Conservation (phyloP, 2,888 invertebrate species). For the Rotaria macrura region DNA sequence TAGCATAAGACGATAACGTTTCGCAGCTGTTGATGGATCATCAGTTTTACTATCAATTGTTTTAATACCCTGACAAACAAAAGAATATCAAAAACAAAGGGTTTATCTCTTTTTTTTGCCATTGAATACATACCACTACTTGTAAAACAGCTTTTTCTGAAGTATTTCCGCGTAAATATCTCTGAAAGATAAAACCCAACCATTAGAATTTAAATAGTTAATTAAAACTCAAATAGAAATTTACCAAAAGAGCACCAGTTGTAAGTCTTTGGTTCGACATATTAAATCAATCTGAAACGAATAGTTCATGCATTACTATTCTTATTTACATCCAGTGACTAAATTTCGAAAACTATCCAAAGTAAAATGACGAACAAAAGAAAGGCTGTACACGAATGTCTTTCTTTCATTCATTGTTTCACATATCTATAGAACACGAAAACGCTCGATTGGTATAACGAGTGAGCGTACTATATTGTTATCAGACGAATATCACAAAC, state of each 20-base stretch:
- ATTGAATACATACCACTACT: background rate
- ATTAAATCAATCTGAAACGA: background rate
- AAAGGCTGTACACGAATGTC: too few species aligned
- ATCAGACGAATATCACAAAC: too few species aligned
- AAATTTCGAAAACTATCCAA: background rate
- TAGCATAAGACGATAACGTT: constrained; percentile 5
- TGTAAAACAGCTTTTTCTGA: background rate
- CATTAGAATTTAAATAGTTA: background rate
- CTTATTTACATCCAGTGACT: background rate
- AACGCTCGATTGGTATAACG: too few species aligned
- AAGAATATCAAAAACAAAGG: too few species aligned
- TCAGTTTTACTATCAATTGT: background rate
- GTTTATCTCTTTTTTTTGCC: too few species aligned
- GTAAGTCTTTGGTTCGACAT: background rate
- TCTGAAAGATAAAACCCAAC: background rate
- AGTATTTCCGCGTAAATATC: constrained; percentile 13
- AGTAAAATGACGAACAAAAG: background rate
- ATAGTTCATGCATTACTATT: background rate
- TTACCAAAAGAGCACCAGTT: constrained; percentile 11
- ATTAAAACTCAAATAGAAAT: background rate
- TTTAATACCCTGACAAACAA: background rate
- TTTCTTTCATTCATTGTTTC: too few species aligned
- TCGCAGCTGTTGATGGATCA: background rate
- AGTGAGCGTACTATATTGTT: too few species aligned
- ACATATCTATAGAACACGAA: too few species aligned